These are phyloP conservation scores for Lasioglossum pauxillum DNA, from an alignment of 2,888 invertebrate species.

Conservation along the genomic window DNA sequence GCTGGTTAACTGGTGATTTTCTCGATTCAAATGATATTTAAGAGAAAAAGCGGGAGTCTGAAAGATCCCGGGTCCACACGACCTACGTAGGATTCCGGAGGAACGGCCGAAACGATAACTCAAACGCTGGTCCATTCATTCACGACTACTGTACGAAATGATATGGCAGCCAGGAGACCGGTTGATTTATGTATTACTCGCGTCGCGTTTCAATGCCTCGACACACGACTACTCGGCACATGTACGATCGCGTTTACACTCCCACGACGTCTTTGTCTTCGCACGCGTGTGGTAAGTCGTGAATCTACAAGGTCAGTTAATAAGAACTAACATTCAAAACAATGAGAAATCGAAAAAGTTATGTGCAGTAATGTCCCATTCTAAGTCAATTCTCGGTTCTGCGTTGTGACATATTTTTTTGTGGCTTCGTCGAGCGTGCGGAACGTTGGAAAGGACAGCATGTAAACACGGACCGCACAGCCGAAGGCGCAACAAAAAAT, in stretches of 20 bases:
- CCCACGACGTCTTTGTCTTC: conserved; percentile 10
- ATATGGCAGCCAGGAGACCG: conserved; percentile 77
- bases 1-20: neutral
- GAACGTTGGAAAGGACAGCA: too few relatives aligned
- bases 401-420: too few relatives aligned
- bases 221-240: conserved; percentile 35
- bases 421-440: too few relatives aligned
- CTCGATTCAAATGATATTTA: neutral
- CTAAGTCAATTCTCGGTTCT: too few relatives aligned
- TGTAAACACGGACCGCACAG: too few relatives aligned
- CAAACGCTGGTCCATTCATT: conserved; percentile 78
- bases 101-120: conserved; percentile 74
- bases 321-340: too few relatives aligned
- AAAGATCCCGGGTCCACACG: conserved; percentile 14
- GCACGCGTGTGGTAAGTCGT: conserved; percentile 7
- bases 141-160: conserved; percentile 77
- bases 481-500: too few relatives aligned
- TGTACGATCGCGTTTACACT: neutral
- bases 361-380: too few relatives aligned
- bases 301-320: neutral
- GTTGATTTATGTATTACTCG: conserved; percentile 79
- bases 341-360: too few relatives aligned
- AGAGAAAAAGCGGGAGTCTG: neutral
- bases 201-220: conserved; percentile 67
- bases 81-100: conserved; percentile 41